phyloP scores from a whole-genome alignment of 2,113 vertebrate genomes.

The Marmota flaviventris region DNA sequence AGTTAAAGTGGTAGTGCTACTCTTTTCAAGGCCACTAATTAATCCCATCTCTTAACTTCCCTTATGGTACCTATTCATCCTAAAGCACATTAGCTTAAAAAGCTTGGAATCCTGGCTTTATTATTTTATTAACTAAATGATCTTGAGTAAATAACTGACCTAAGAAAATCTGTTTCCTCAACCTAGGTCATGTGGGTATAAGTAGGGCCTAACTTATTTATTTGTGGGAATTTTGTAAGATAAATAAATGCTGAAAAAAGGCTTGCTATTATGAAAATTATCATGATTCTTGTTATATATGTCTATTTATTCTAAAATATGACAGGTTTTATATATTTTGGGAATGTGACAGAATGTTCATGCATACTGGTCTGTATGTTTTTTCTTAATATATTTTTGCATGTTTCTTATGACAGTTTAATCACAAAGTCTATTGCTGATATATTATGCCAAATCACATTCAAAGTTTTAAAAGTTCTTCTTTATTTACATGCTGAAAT shows the following conservation, averaged over 20 bases:
- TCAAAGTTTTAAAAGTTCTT: slow-evolving; percentile 38
- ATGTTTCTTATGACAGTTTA: slow-evolving; percentile 13
- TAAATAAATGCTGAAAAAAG: slow-evolving; percentile 6
- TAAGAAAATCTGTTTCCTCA: slow-evolving; percentile 27
- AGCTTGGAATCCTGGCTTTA: background rate
- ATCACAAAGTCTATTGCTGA: slow-evolving; percentile 20
- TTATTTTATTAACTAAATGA: slow-evolving; percentile 5
- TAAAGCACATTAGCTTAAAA: background rate
- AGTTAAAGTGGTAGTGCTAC: background rate
- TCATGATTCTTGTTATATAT: background rate
- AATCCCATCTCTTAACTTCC: background rate
- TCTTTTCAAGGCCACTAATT: background rate
- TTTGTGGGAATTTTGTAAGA: slow-evolving; percentile 36
- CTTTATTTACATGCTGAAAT: slow-evolving; percentile 9
- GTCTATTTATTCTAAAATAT: slow-evolving; percentile 43
- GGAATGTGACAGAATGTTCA: background rate
- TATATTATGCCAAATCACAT: slow-evolving; percentile 37
- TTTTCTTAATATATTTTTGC: slow-evolving; percentile 42
- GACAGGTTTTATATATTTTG: background rate
- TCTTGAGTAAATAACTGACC: background rate
- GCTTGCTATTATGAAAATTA: slow-evolving; percentile 15
- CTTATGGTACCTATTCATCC: background rate
- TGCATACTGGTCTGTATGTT: background rate
- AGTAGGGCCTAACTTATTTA: background rate
- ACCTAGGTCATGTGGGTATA: background rate